A percentile compares a stretch with the other conserved stretches of the same genome.
These are phyloP conservation scores for Poeciliopsis turneri DNA, from an alignment of 2,797 vertebrate genomes.

Conservation along the genomic window DNA sequence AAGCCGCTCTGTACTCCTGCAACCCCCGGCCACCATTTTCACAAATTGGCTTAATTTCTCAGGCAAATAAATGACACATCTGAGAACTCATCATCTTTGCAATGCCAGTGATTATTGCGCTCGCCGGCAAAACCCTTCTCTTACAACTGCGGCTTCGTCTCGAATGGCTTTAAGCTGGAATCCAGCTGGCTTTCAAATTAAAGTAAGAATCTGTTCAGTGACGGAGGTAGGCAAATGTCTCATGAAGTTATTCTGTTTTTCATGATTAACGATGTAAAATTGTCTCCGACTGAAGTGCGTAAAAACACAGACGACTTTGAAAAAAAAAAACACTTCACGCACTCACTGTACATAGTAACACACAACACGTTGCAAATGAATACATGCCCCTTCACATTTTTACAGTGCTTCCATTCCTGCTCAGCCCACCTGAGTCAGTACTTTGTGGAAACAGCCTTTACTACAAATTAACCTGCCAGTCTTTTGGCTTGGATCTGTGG, in stretches of 20 bases:
- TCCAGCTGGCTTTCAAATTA: conserved; percentile 71
- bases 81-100: conserved; percentile 75
- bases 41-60: conserved; percentile 87
- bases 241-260: conserved; percentile 13
- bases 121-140: conserved; percentile 58
- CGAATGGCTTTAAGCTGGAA: conserved; percentile 56
- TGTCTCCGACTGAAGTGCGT: not conserved
- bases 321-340: not conserved
- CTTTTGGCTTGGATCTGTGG: not conserved
- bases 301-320: not conserved
- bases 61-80: conserved; percentile 82
- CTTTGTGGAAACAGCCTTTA: not conserved
- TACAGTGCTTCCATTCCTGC: not conserved
- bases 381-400: not conserved
- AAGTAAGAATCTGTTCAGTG: conserved; percentile 57
- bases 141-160: conserved; percentile 44
- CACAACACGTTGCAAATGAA: not conserved
- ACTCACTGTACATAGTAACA: conserved; percentile 2
- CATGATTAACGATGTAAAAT: not conserved
- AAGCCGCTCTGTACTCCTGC: conserved; percentile 81
- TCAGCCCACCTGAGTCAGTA: not conserved
- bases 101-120: conserved; percentile 64
- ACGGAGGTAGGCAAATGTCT: conserved; percentile 41
- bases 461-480: not conserved
- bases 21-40: conserved; percentile 83